Conservation (phyloP, 2,113 vertebrate genomes). For the Murina feae region DNA sequence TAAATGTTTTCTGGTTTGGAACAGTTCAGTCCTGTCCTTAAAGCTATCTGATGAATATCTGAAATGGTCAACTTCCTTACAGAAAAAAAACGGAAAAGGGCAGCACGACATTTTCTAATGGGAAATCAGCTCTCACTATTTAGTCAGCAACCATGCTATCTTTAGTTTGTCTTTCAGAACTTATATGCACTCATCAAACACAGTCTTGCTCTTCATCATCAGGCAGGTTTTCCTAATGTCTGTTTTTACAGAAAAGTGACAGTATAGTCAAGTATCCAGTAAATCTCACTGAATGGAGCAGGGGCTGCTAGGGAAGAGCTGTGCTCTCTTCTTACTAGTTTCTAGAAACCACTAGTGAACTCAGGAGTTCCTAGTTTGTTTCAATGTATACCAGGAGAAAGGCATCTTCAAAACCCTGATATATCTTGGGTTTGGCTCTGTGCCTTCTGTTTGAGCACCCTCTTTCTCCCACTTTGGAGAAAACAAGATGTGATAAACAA, state of each 20-base stretch:
- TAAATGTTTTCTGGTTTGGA: constrained; percentile 14
- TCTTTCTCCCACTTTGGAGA: neutral
- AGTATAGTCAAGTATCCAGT: neutral
- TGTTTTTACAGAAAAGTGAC: neutral
- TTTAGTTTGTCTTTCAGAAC: neutral
- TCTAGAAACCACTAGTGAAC: neutral
- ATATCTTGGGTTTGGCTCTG: neutral
- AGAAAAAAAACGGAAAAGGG: neutral
- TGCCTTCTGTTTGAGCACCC: neutral
- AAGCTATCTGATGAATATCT: neutral
- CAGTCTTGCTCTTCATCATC: neutral
- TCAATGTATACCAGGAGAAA: neutral
- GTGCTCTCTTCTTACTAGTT: neutral
- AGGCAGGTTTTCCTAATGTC: neutral
- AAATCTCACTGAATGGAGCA: neutral
- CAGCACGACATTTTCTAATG: neutral
- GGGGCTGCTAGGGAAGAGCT: neutral
- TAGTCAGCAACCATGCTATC: neutral
- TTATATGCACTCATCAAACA: neutral
- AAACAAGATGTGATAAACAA: neutral
- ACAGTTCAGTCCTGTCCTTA: neutral
- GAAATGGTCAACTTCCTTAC: neutral
- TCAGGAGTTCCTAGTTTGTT: neutral
- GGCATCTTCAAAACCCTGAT: neutral
- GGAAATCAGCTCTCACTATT: neutral